These are phyloP conservation scores for Eidolon helvum DNA, from an alignment of 2,113 vertebrate genomes.

Conservation along the genomic window DNA sequence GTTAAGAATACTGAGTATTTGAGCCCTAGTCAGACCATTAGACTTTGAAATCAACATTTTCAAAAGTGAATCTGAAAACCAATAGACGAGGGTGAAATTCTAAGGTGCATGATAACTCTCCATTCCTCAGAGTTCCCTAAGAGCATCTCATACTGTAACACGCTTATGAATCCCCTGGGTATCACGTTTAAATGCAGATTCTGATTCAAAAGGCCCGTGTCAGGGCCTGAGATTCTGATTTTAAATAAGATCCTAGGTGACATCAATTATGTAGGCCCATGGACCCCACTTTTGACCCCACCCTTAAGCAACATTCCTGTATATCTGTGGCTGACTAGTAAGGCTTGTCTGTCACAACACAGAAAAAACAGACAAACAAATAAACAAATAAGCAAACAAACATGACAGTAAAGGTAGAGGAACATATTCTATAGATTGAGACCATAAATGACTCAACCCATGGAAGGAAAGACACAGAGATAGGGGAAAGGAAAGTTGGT, in stretches of 20 bases:
- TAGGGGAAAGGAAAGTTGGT: neutral
- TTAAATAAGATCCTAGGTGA: neutral
- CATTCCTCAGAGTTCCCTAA: neutral
- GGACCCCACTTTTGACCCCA: neutral
- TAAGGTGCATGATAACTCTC: neutral
- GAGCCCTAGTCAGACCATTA: neutral
- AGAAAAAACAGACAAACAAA: neutral
- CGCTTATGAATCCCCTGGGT: neutral
- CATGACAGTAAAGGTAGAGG: neutral
- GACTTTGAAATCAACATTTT: neutral
- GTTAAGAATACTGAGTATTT: neutral
- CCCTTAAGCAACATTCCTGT: neutral
- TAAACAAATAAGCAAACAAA: neutral
- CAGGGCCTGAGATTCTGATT: neutral
- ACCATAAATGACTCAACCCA: neutral
- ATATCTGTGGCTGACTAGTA: neutral
- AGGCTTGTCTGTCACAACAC: neutral
- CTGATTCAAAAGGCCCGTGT: neutral
- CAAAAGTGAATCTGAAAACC: constrained; percentile 22
- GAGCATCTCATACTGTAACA: neutral
- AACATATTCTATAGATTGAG: neutral
- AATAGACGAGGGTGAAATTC: neutral
- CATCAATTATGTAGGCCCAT: neutral
- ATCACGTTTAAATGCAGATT: neutral
- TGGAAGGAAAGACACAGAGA: neutral